These are phyloP conservation scores for Antitype chi DNA, from an alignment of 2,888 invertebrate genomes.

Conservation along the genomic window DNA sequence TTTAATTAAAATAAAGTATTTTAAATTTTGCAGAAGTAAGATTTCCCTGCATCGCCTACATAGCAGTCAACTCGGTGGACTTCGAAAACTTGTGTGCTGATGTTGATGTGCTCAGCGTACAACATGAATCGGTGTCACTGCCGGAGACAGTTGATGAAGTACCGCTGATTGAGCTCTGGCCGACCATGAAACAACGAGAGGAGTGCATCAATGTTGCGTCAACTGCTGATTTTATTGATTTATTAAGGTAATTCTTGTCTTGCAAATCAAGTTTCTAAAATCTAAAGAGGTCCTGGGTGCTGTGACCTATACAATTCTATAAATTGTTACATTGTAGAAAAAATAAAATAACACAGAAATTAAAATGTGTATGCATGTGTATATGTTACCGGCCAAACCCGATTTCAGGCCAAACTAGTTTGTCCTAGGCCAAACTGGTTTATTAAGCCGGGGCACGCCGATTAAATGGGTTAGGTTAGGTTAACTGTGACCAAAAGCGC, in stretches of 20 bases:
- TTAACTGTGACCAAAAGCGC: too few species aligned
- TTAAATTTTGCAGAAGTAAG: conserved; percentile 86
- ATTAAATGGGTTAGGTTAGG: too few species aligned
- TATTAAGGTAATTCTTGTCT: conserved; percentile 82
- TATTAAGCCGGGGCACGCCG: too few species aligned
- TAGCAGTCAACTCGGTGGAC: conserved; percentile 90
- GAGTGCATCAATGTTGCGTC: conserved; percentile 90
- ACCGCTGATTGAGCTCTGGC: conserved; percentile 92
- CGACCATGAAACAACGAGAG: conserved; percentile 91
- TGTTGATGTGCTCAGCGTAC: conserved; percentile 91
- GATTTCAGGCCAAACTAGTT: too few species aligned
- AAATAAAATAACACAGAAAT: too few species aligned
- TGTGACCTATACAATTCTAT: background rate
- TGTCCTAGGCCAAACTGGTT: too few species aligned
- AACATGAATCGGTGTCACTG: conserved; percentile 91
- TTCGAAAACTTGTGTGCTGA: conserved; percentile 89
- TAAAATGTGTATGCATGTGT: too few species aligned
- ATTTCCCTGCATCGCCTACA: conserved; percentile 92
- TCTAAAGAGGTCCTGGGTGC: background rate
- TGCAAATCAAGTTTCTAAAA: background rate
- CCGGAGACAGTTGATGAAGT: conserved; percentile 91
- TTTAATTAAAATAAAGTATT: background rate
- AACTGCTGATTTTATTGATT: conserved; percentile 92
- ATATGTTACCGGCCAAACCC: too few species aligned
- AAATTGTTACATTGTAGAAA: too few species aligned